Base-by-base conservation (phyloP, 1,140 invertebrate species). In the Drosophila mayri region DNA sequence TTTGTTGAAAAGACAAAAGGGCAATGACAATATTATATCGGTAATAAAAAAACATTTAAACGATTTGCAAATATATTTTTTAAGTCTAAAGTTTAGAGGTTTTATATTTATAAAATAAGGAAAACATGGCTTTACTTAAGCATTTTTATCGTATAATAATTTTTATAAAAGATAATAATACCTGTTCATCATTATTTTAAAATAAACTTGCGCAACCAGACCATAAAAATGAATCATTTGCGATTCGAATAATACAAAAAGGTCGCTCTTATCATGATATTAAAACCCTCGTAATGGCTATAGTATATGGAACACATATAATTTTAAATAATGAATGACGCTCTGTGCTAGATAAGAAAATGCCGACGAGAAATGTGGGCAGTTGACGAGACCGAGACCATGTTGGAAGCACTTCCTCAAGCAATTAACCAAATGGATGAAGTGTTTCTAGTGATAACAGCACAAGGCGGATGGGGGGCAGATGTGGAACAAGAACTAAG, bases 341-440 rank as follows among this genome's bases (percentile, higher is more conserved):
- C 63, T 68, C 6, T 41, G 16, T 12, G 40, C 9, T n/a, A 37
- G 81, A 84, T 84, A 84, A 85, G 73, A 46, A 37, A 25, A n/a
- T 12, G 12, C 20, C 35, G 16, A 47, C 25, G 22, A 38, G 65
- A 41, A 12, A 28, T 41, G 20, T 38, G 18, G 37, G 20, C 46
- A 46, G 30, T 46, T 14, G n/a, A 44, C 18, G 12, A 16, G 20
- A 18, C 20, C 20, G 37, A 41, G 40, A 46, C 6, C n/a, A 18
- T 35, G 58, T 72, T 43, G 18, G 49, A 43, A 71, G 61, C 60
- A 90, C 76, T 88, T 90, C 85, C 84, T 85, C 54, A 75, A 80
- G 77, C 67, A 90, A 90, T 90, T 90, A 90, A 71, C 73, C 72
- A 81, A 88, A 81, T 80, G 82, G 64, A 60, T 50, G 63, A 78